Evolutionary conservation across 2,113 vertebrate genomes (phyloP), one percentile per base, ranked within the genome.

Genomic region (Anoplopoma fimbria): DNA sequence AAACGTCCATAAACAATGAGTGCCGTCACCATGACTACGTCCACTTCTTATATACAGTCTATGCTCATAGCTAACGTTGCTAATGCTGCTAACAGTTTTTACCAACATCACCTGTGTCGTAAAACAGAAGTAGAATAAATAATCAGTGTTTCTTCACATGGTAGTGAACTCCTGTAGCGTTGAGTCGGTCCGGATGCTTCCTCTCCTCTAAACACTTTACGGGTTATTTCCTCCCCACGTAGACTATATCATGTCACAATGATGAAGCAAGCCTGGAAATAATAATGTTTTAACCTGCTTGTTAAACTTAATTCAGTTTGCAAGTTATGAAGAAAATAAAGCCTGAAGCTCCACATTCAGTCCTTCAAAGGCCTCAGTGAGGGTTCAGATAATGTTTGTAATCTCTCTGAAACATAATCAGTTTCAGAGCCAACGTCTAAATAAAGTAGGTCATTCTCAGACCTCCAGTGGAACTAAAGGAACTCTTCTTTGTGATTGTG

Each of bases 261-360:
- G 78, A 76, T 47, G 61, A 82, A 82, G 81, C 51, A 67, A 51
- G 61, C 27, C 34, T 23, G 33, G 7, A 79, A 77, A 87, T 69
- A 82, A 69, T 61, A 69, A 36, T 33, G 33, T 34, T 55, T 57
- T 45, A 77, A 78, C 21, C 38, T 77, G 69, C 57, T 75, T 77
- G 79, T 87, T 87, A 81, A 1, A 45, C 4, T 29, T 53, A 60
- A 85, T 65, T 64, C 49, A 70, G 27, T 83, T n/a, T 73, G 2
- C 8, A 47, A 68, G 79, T 83, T 81, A 81, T 83, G 83, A 83
- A 68, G 75, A 40, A 87, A 83, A 78, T 87, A 75, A 45, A 51
- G 49, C 75, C 67, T 31, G 72, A 14, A 70, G 82, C 60, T 1
- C 1, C 31, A 4, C 47, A 4, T 23, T 3, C 45, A 64, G 85